A percentile compares a stretch with the other conserved stretches of the same genome.
Conservation (phyloP, 2,888 invertebrate species). For the Hyppa rectilinea region DNA sequence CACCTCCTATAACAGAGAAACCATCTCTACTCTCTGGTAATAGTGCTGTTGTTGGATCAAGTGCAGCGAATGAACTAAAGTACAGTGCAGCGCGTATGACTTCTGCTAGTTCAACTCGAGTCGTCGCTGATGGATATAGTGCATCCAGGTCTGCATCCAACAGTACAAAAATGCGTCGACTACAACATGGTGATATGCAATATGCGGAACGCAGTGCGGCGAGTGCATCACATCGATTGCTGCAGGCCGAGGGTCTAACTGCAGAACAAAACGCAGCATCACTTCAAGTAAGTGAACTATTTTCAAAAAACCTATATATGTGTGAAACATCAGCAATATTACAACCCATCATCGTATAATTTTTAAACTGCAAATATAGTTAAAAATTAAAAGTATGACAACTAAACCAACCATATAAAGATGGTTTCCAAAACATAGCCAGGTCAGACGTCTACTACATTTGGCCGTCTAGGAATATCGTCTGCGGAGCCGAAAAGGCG, state of each 20-base stretch:
- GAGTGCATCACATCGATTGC: constrained; percentile 94
- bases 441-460: constrained; percentile 40
- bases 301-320: neutral
- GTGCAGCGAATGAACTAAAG: constrained; percentile 93
- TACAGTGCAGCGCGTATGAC: constrained; percentile 96
- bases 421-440: constrained; percentile 21
- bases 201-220: constrained; percentile 95
- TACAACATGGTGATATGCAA: constrained; percentile 95
- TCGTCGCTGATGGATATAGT: constrained; percentile 95
- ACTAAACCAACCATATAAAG: neutral
- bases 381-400: neutral
- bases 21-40: constrained; percentile 86
- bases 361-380: neutral
- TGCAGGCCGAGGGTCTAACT: constrained; percentile 96
- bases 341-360: neutral
- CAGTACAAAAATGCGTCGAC: constrained; percentile 88
- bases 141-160: constrained; percentile 91
- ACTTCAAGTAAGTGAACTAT: constrained; percentile 92
- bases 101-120: constrained; percentile 93
- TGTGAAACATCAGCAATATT: neutral
- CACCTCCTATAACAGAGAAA: constrained; percentile 90
- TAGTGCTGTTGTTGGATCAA: constrained; percentile 82
- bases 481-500: constrained; percentile 84
- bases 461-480: constrained; percentile 57
- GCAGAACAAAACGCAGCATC: constrained; percentile 96